Percentiles rank a stretch among this genome's conserved stretches.
These are phyloP conservation scores for Eristalis pertinax DNA, from an alignment of 2,888 invertebrate species.

Conservation along the genomic window DNA sequence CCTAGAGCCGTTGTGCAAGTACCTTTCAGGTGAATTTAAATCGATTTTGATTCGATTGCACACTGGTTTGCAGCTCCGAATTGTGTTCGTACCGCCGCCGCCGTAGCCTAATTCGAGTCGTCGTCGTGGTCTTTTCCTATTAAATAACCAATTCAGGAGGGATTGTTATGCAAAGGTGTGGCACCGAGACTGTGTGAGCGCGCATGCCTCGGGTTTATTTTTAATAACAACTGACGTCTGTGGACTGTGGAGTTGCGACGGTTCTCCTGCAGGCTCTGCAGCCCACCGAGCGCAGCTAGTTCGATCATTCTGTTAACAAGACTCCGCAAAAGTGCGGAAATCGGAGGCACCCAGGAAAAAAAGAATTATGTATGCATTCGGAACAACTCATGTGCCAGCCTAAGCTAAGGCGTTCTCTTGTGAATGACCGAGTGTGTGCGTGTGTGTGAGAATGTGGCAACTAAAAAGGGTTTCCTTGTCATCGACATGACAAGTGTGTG, in stretches of 20 bases:
- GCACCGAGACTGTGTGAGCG: constrained; percentile 8
- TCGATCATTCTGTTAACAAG: neutral
- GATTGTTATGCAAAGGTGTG: constrained; percentile 52
- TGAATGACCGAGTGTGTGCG: neutral
- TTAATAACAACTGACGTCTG: constrained; percentile 25
- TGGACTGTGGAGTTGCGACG: neutral
- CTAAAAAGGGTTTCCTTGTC: constrained; percentile 29
- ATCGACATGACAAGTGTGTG: constrained; percentile 21
- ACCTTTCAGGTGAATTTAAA: constrained; percentile 67
- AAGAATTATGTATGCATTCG: constrained; percentile 12
- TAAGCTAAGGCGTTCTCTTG: neutral
- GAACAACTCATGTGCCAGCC: neutral
- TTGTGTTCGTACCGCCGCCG: neutral
- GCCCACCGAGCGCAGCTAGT: neutral
- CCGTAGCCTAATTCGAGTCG: constrained; percentile 57
- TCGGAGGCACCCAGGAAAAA: constrained; percentile 4
- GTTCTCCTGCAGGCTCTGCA: constrained; percentile 23
- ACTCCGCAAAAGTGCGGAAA: constrained; percentile 14
- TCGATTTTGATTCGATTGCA: constrained; percentile 64
- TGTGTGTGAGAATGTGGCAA: neutral
- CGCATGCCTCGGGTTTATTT: neutral
- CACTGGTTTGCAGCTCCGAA: neutral
- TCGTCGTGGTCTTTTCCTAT: constrained; percentile 62
- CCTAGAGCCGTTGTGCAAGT: constrained; percentile 30
- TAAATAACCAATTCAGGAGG: constrained; percentile 57